Percentiles rank a stretch among this genome's conserved stretches.
Evolutionary conservation across 2,888 invertebrate species (phyloP).

Genomic region (Baccha elongata): DNA sequence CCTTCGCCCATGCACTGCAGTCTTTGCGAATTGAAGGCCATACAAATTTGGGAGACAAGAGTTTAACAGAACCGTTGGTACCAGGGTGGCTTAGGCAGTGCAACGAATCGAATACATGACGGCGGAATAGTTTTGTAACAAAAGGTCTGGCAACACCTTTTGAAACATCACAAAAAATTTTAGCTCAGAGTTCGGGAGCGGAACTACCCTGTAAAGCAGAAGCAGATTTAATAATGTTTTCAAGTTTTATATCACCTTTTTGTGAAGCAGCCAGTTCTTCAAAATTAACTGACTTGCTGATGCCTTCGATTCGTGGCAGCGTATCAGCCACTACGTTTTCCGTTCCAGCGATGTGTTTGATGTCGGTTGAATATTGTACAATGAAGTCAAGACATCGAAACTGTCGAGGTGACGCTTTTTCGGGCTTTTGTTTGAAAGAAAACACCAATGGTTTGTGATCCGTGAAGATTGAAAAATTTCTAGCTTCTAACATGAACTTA

Average conservation of each 20-base stretch:
- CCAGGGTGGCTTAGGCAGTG: not conserved
- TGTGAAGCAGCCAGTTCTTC: not conserved
- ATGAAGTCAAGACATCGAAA: not conserved
- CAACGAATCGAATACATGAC: not conserved
- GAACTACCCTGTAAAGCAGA: not conserved
- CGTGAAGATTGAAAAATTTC: too few relatives aligned
- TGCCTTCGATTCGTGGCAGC: not conserved
- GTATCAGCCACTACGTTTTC: constrained; percentile 1
- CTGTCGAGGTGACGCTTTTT: not conserved
- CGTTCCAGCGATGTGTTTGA: too few relatives aligned
- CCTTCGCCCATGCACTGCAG: too few relatives aligned
- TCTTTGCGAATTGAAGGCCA: too few relatives aligned
- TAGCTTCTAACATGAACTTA: too few relatives aligned
- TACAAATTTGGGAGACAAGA: too few relatives aligned
- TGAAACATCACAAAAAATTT: not conserved
- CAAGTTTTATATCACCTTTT: constrained; percentile 5
- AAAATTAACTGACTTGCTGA: not conserved
- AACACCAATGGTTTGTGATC: too few relatives aligned
- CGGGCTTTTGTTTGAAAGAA: too few relatives aligned
- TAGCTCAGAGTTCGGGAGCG: not conserved
- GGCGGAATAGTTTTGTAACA: not conserved
- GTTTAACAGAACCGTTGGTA: too few relatives aligned
- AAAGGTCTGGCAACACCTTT: not conserved
- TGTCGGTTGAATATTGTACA: too few relatives aligned
- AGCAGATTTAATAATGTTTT: not conserved